Conservation (phyloP, 37 sponge, comb jelly and placozoan genomes). For the Haliclona indistincta region DNA sequence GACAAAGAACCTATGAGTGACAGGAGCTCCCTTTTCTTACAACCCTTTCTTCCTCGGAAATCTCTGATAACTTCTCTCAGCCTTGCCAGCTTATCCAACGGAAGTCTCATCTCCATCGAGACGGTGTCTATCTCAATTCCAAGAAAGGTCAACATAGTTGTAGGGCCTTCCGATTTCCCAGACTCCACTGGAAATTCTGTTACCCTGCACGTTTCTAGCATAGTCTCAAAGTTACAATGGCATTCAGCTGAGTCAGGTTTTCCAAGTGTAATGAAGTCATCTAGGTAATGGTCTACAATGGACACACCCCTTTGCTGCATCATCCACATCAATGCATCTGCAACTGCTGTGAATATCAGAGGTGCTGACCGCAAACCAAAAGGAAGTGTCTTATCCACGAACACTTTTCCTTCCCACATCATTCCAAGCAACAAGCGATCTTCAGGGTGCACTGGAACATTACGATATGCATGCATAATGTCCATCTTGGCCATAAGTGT, state of each 20-base stretch:
- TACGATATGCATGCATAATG: constrained; percentile 1
- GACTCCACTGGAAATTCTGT: no score
- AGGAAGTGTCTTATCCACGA: neutral
- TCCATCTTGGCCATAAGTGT: neutral
- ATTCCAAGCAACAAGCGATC: neutral
- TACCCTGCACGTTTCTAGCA: no score
- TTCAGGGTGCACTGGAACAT: constrained; percentile 11
- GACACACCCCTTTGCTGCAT: neutral
- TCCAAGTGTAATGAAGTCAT: constrained; percentile 13
- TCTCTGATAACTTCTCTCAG: no score
- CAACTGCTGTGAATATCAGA: constrained; percentile 20
- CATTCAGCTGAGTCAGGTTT: neutral
- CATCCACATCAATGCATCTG: constrained; percentile 14
- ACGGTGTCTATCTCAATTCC: no score
- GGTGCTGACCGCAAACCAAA: constrained; percentile 25
- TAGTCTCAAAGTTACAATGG: no score
- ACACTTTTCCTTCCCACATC: neutral
- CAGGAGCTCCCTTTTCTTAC: no score
- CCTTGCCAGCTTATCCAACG: no score
- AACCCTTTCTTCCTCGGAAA: no score
- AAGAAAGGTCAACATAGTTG: no score
- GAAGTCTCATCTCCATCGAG: no score
- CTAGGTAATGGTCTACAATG: constrained; percentile 7
- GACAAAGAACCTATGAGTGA: no score
- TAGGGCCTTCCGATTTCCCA: no score